Evolutionary conservation across 2,888 invertebrate species (phyloP), one percentile per base, ranked within the genome.

Genomic region (Sesamia inferens): DNA sequence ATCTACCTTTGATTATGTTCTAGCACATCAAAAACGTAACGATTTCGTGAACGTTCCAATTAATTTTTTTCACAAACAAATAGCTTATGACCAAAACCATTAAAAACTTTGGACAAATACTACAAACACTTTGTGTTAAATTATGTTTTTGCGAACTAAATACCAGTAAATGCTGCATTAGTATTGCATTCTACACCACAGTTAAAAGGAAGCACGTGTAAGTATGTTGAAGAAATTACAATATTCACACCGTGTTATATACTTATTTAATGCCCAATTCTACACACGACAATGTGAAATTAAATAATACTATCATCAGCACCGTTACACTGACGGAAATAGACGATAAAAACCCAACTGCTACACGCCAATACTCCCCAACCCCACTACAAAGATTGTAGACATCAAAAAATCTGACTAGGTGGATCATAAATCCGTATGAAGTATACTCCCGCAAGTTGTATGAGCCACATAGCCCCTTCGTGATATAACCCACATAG

Each of bases 371-470:
- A 87, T 72, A 22, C 64, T 54, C 14, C 0, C 13, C 19, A 65
- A 47, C 13, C 71, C 6, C 7, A 86, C 86, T 87, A 74, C 73
- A 84, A 24, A 74, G 78, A 70, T 69, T 73, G 78, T 75, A 57
- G 72, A 82, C 84, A 82, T 88, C 85, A 85, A 87, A 88, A 76
- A 86, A 80, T 84, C 85, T 79, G 84, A 85, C 85, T 85, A 87
- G 78, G 82, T 85, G 73, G 85, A 84, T 88, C 87, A 84, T 88
- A 89, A 90, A 89, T 89, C 86, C 79, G 73, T 78, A 57, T 59
- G 72, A 85, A 74, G 71, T 72, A 83, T 78, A 81, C 81, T 80
- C 84, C 70, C 83, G 87, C 76, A 88, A 87, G 79, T 83, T 78
- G 79, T 79, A 78, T 78, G 84, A 78, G 76, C 81, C 82, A 39